Evolutionary conservation across 1,140 invertebrate genomes (phyloP).

Genomic region (Cyphomyrmex costatus): DNA sequence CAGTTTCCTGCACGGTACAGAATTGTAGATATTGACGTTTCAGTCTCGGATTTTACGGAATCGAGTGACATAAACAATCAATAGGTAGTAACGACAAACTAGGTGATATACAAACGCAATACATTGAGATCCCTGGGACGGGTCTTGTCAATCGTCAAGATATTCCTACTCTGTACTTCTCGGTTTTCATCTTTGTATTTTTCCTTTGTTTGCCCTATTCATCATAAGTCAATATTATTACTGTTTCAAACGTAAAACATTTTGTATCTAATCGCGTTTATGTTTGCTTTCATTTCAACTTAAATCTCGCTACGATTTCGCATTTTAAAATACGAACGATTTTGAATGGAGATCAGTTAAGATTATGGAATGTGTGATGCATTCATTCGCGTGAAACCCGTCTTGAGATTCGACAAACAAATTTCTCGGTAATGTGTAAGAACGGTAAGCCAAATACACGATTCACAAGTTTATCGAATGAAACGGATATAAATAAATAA

Average conservation of each 20-base stretch:
- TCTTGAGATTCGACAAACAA: neutral
- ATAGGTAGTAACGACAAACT: constrained; percentile 46
- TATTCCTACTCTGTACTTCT: neutral
- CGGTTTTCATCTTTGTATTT: neutral
- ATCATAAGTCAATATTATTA: constrained; percentile 24
- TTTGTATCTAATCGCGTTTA: neutral
- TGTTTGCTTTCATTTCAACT: neutral
- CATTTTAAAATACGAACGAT: neutral
- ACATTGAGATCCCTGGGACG: constrained; percentile 14
- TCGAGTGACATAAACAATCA: constrained; percentile 52
- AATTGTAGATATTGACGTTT: constrained; percentile 14
- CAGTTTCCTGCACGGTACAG: constrained; percentile 1
- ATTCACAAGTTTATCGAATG: neutral
- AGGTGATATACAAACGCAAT: constrained; percentile 47
- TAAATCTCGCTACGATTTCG: neutral
- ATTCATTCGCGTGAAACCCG: neutral
- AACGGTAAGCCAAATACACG: neutral
- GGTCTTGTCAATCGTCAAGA: neutral
- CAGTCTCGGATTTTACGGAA: constrained; percentile 33
- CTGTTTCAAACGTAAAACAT: neutral
- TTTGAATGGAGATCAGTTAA: neutral
- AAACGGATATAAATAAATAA: neutral
- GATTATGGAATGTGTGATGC: neutral
- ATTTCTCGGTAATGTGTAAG: neutral
- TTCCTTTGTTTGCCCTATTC: neutral